Conservation (phyloP, 2,797 vertebrate species). For the Micropoecilia bifurca region DNA sequence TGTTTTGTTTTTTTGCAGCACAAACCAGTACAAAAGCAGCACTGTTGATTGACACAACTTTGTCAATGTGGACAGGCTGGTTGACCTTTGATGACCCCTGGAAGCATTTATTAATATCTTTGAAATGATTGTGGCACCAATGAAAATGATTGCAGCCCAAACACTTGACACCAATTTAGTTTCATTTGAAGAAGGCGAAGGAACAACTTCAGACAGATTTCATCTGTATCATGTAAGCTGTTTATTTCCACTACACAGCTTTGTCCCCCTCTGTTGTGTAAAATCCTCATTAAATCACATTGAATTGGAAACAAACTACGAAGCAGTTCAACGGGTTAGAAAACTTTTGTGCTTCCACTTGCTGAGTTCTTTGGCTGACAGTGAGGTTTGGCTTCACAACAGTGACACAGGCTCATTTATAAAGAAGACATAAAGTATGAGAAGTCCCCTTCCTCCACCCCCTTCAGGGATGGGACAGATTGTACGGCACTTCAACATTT, state of each 20-base stretch:
- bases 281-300: background rate
- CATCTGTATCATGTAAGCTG: background rate
- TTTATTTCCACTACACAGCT: background rate
- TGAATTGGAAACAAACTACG: background rate
- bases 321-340: background rate
- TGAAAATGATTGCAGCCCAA: no score
- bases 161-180: no score
- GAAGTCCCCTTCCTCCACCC: background rate
- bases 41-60: no score
- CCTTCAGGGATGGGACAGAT: conserved; percentile 32
- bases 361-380: background rate
- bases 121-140: no score
- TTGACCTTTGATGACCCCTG: no score
- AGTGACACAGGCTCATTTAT: conserved; percentile 21
- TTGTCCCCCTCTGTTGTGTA: background rate
- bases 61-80: no score
- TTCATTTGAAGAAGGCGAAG: no score
- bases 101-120: no score
- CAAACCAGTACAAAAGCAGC: no score
- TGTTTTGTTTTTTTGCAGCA: no score
- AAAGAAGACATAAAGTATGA: conserved; percentile 29
- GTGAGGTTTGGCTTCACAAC: conserved; percentile 3
- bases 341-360: conserved; percentile 4
- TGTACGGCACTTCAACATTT: conserved; percentile 56
- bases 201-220: background rate